phyloP scores from a whole-genome alignment of 92 coral and sea anemone genomes.

The Umimayanthus kanabou region DNA sequence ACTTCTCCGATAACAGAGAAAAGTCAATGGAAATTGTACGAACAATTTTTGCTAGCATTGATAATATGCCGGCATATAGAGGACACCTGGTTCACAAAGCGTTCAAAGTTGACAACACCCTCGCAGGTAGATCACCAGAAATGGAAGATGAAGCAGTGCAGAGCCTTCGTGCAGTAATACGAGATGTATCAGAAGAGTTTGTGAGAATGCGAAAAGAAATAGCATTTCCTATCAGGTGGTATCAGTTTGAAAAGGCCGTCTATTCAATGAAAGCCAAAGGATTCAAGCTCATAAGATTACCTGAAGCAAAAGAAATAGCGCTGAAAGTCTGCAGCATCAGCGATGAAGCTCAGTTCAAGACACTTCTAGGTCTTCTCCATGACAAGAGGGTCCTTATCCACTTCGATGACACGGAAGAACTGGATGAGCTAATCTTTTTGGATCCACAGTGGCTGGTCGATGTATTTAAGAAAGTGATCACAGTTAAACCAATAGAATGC shows the following conservation, averaged over 20 bases:
- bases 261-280: slow-evolving; percentile 23
- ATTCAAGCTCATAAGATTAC: slow-evolving; percentile 31
- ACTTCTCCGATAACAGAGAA: not conserved
- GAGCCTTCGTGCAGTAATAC: not conserved
- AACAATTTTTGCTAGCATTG: not conserved
- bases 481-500: slow-evolving; percentile 42
- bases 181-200: not conserved
- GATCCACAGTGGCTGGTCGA: no score
- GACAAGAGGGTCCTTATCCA: slow-evolving; percentile 62
- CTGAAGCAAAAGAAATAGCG: slow-evolving; percentile 48
- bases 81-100: not conserved
- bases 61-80: not conserved
- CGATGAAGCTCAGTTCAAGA: slow-evolving; percentile 37
- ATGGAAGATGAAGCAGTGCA: not conserved
- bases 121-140: not conserved
- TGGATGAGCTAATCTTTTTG: no score
- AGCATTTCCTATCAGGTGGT: slow-evolving; percentile 54
- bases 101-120: not conserved
- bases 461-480: slow-evolving; percentile 57
- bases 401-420: slow-evolving; percentile 39
- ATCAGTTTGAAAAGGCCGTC: slow-evolving; percentile 56
- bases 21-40: not conserved
- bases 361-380: slow-evolving; percentile 56
- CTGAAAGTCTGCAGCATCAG: slow-evolving; percentile 25
- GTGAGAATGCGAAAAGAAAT: not conserved